These are phyloP conservation scores for Heliconius cydno DNA, from an alignment of 2,888 invertebrate species.

Conservation along the genomic window DNA sequence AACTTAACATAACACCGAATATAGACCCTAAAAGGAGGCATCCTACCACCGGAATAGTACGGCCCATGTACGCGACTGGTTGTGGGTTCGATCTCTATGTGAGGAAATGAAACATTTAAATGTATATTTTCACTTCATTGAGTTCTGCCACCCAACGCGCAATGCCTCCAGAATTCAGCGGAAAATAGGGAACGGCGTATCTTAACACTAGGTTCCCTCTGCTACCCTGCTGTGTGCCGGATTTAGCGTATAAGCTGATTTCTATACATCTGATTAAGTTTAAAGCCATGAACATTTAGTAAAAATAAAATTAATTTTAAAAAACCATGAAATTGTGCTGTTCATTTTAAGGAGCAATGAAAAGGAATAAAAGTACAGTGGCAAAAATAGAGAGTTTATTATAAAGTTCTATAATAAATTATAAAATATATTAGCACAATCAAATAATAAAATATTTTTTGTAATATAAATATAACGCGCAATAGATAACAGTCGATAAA, in stretches of 20 bases:
- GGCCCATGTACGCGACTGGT: not conserved
- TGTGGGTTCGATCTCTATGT: not conserved
- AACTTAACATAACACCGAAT: too few relatives aligned
- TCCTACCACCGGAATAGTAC: too few relatives aligned
- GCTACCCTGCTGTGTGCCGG: too few relatives aligned
- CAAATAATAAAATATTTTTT: slow-evolving; percentile 5
- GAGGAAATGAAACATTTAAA: not conserved
- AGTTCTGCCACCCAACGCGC: too few relatives aligned
- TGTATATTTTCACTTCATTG: not conserved
- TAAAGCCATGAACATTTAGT: too few relatives aligned
- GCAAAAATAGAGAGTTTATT: slow-evolving; percentile 28
- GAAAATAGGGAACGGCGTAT: not conserved
- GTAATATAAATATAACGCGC: slow-evolving; percentile 23
- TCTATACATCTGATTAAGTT: too few relatives aligned
- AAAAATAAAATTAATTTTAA: too few relatives aligned
- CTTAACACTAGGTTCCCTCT: too few relatives aligned
- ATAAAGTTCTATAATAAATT: slow-evolving; percentile 29
- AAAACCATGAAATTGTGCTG: not conserved
- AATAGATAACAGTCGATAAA: slow-evolving; percentile 24
- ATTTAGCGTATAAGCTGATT: too few relatives aligned
- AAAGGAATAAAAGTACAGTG: not conserved
- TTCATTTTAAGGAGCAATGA: not conserved
- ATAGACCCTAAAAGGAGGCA: too few relatives aligned
- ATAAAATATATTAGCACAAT: slow-evolving; percentile 25
- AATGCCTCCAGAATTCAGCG: not conserved